These are phyloP conservation scores for Anguilla japonica DNA, from an alignment of 2,113 vertebrate species.

Conservation along the genomic window DNA sequence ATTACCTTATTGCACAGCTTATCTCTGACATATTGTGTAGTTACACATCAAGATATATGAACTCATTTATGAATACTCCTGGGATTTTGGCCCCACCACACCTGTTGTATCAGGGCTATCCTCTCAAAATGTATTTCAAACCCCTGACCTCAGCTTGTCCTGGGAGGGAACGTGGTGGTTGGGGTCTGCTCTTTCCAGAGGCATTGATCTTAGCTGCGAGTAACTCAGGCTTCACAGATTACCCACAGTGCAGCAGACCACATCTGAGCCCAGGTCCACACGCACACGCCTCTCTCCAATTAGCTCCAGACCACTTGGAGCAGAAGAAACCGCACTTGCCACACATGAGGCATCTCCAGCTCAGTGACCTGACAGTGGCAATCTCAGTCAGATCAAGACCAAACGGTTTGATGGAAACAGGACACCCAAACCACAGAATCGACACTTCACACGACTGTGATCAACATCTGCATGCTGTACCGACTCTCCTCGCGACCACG, in stretches of 20 bases:
- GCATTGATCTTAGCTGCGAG: conserved; percentile 9
- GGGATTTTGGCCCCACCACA: not conserved
- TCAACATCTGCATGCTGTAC: not conserved
- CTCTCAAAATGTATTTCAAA: not conserved
- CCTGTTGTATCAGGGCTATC: not conserved
- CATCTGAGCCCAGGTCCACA: not conserved
- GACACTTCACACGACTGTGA: not conserved
- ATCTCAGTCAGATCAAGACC: not conserved
- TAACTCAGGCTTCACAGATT: not conserved
- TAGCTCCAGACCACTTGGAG: not conserved
- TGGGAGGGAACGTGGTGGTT: not conserved
- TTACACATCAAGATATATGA: not conserved
- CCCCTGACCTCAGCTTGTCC: not conserved
- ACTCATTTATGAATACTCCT: not conserved
- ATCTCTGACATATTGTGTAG: not conserved
- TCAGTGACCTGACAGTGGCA: not conserved
- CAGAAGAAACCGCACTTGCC: not conserved
- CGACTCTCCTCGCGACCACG: not conserved
- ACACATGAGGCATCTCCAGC: not conserved
- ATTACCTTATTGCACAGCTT: not conserved
- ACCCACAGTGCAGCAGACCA: not conserved
- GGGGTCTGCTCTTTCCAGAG: not conserved
- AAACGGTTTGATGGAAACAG: not conserved
- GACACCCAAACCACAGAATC: not conserved
- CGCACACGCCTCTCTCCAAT: not conserved